Evolutionary conservation across 2,113 vertebrate species (phyloP).

Genomic region (Genyomyrus donnyi): DNA sequence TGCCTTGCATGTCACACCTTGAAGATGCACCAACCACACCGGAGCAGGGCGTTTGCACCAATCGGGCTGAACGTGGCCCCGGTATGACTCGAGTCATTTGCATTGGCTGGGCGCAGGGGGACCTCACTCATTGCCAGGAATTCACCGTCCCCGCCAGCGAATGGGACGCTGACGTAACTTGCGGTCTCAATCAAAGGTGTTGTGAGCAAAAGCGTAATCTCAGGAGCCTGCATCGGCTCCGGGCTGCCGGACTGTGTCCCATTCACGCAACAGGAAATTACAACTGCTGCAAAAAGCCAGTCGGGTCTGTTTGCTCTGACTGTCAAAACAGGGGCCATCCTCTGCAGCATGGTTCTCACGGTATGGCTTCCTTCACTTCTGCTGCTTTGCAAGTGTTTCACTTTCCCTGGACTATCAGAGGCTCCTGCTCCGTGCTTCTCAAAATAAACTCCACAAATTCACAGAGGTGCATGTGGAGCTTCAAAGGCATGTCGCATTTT

Average conservation of each 20-base stretch:
- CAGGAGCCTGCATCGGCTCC: background rate
- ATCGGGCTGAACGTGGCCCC: background rate
- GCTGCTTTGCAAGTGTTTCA: background rate
- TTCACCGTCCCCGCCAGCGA: background rate
- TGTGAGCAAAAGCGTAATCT: conserved; percentile 10
- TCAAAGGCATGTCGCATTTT: background rate
- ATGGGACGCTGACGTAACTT: background rate
- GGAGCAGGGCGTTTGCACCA: background rate
- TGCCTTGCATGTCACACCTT: background rate
- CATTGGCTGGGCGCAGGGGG: conserved; percentile 3
- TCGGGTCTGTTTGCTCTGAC: background rate
- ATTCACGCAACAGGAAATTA: background rate
- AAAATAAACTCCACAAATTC: background rate
- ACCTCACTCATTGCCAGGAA: background rate
- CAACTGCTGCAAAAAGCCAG: background rate
- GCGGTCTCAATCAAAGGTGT: background rate
- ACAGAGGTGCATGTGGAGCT: background rate
- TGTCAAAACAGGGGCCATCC: background rate
- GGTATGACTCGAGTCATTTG: background rate
- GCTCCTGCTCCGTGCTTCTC: background rate
- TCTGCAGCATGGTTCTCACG: background rate
- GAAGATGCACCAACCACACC: background rate
- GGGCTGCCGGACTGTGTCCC: background rate
- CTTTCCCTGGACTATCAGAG: background rate
- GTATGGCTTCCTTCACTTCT: background rate